Percentiles rank a stretch among this genome's conserved stretches.
These are phyloP conservation scores for Nomada fucata DNA, from an alignment of 2,888 invertebrate species.

Conservation along the genomic window DNA sequence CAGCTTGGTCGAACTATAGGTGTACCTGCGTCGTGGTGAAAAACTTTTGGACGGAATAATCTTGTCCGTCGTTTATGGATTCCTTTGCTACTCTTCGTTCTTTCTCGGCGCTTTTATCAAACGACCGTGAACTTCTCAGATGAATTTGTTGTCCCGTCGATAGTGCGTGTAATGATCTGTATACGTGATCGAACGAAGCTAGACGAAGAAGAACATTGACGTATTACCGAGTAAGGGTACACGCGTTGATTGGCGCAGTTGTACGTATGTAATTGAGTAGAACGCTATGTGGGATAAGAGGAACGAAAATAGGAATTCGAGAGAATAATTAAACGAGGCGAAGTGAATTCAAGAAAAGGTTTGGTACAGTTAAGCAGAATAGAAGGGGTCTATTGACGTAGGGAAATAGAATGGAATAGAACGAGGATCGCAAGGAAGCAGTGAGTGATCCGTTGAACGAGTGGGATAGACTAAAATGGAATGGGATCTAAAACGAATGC, in stretches of 20 bases:
- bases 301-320: too few relatives aligned
- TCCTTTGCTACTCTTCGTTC: background rate
- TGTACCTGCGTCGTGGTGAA: background rate
- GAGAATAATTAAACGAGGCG: background rate
- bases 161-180: background rate
- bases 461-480: background rate
- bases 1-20: too few relatives aligned
- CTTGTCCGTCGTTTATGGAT: background rate
- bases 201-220: background rate
- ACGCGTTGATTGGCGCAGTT: background rate
- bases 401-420: background rate
- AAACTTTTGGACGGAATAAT: conserved; percentile 17
- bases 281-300: too few relatives aligned
- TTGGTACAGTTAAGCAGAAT: background rate
- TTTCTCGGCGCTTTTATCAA: background rate
- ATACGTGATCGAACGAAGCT: too few relatives aligned
- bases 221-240: background rate
- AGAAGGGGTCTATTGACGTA: background rate
- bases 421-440: background rate
- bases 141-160: background rate
- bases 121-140: conserved; percentile 12
- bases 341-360: background rate
- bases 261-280: too few relatives aligned
- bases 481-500: background rate
- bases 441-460: background rate